Percentiles rank a stretch among this genome's conserved stretches.
Evolutionary conservation across 1,140 invertebrate genomes (phyloP).

Genomic region (Achroia grisella): DNA sequence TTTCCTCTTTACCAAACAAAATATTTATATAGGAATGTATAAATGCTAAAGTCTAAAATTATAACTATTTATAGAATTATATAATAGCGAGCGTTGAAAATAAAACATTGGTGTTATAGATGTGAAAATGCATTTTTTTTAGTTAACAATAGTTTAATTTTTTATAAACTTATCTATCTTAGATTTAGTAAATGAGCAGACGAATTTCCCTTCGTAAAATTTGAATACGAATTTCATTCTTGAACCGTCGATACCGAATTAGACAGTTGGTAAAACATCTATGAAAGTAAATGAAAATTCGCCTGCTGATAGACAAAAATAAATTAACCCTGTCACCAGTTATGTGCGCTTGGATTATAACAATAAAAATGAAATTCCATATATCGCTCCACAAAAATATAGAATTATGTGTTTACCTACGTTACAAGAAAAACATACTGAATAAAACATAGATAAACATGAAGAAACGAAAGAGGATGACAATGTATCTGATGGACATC

Average conservation of each 20-base stretch:
- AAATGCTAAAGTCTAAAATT: too few species aligned
- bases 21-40: too few species aligned
- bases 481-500: constrained; percentile 14
- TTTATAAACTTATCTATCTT: constrained; percentile 35
- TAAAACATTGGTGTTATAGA: background rate
- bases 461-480: constrained; percentile 17
- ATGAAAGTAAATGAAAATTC: constrained; percentile 22
- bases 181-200: constrained; percentile 40
- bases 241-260: background rate
- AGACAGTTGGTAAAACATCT: background rate
- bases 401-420: background rate
- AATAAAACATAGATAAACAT: constrained; percentile 1
- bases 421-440: background rate
- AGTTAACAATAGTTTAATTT: constrained; percentile 6
- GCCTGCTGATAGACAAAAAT: constrained; percentile 57
- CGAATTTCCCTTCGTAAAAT: constrained; percentile 28
- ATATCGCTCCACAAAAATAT: background rate
- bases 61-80: too few species aligned
- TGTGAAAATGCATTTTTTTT: background rate
- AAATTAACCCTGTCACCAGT: constrained; percentile 68
- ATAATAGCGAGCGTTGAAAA: background rate
- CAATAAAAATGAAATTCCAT: constrained; percentile 21
- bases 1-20: too few species aligned
- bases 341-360: constrained; percentile 55
- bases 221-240: constrained; percentile 1